Evolutionary conservation across 2,113 vertebrate genomes (phyloP).

Genomic region (Semnornis frantzii): DNA sequence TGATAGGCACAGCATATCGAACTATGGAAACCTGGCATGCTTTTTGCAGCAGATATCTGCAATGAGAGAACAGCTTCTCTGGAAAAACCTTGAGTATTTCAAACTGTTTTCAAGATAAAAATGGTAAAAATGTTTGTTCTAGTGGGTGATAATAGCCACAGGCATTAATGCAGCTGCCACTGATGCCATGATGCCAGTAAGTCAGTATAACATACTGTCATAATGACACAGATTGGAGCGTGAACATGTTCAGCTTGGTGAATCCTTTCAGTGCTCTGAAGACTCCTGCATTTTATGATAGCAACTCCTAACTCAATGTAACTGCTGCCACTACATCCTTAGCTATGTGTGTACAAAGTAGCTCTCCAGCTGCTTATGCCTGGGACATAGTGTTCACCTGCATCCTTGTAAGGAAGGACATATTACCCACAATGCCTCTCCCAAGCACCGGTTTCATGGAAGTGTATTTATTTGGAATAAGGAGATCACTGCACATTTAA

Average conservation of each 20-base stretch:
- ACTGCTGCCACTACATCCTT: not conserved
- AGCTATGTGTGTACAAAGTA: not conserved
- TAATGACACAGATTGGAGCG: not conserved
- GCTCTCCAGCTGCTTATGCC: not conserved
- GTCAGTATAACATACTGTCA: not conserved
- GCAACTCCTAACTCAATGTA: not conserved
- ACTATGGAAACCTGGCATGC: accelerated
- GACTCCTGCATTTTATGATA: not conserved
- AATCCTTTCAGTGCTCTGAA: not conserved
- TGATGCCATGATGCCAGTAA: not conserved
- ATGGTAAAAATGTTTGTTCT: not conserved
- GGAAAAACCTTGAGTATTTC: not conserved
- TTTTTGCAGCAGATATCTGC: not conserved
- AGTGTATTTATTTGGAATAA: not conserved
- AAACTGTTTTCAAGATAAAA: not conserved
- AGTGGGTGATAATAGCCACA: not conserved
- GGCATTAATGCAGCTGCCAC: not conserved
- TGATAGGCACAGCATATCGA: not conserved
- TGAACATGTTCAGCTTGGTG: not conserved
- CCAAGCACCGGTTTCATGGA: not conserved
- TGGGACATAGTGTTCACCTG: not conserved
- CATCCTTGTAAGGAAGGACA: not conserved
- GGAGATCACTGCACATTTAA: not conserved
- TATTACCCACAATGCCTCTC: not conserved
- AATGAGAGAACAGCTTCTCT: not conserved